Conservation (phyloP, 2,797 vertebrate genomes). For the Tarsius wallacei region DNA sequence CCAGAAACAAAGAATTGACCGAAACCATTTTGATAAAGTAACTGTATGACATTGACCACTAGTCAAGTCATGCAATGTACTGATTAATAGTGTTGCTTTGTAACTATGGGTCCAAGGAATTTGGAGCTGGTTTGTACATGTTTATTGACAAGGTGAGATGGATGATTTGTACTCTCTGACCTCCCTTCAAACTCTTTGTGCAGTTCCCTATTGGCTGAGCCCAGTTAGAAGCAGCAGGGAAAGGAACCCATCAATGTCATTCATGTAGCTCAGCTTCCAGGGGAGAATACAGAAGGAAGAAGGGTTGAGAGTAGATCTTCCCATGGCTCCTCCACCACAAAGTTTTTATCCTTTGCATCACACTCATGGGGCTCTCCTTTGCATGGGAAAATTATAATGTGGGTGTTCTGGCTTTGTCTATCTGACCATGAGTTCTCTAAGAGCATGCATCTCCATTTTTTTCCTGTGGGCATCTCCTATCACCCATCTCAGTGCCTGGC, state of each 20-base stretch:
- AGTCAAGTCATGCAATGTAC: neutral
- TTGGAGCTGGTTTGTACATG: neutral
- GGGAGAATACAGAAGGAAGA: neutral
- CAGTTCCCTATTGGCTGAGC: neutral
- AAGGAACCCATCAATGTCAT: neutral
- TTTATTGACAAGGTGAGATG: neutral
- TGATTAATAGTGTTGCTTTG: neutral
- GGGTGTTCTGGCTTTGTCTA: neutral
- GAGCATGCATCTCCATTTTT: neutral
- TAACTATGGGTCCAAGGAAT: neutral
- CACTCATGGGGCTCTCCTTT: neutral
- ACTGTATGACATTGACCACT: neutral
- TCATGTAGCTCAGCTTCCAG: neutral
- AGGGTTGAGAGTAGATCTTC: too few species aligned
- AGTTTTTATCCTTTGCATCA: neutral
- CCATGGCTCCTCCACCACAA: too few species aligned
- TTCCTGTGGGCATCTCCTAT: neutral
- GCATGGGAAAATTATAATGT: neutral
- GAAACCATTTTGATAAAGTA: slow-evolving; percentile 10
- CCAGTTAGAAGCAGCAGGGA: neutral
- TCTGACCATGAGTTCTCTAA: neutral
- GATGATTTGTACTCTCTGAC: neutral
- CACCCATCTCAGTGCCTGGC: neutral
- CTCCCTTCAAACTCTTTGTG: neutral
- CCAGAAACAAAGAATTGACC: neutral